phyloP scores from a whole-genome alignment of 2,113 vertebrate species.

The Fregata magnificens region DNA sequence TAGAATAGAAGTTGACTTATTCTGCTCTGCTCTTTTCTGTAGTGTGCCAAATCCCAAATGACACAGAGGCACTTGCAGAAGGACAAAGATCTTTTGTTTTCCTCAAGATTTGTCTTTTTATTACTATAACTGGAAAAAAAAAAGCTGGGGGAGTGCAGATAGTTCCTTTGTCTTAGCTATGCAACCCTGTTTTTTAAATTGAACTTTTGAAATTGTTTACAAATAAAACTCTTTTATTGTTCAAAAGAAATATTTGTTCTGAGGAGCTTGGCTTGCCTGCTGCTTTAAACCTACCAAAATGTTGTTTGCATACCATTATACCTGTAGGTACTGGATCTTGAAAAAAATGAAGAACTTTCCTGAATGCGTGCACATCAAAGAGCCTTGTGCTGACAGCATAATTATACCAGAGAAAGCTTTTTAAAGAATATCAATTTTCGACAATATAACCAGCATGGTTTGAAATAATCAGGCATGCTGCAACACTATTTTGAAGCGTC shows the following conservation, averaged over 20 bases:
- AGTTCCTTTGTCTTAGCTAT: background rate
- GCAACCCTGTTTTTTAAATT: background rate
- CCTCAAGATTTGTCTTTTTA: background rate
- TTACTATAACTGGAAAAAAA: background rate
- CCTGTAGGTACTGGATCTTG: background rate
- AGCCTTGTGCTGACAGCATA: constrained; percentile 44
- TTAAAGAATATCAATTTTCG: constrained; percentile 61
- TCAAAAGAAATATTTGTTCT: background rate
- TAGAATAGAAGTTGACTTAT: background rate
- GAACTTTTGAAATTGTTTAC: background rate
- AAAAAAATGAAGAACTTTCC: constrained; percentile 2
- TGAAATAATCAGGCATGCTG: constrained; percentile 6
- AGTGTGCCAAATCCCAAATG: background rate
- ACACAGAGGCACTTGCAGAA: background rate
- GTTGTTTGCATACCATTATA: background rate
- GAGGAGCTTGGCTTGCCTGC: background rate
- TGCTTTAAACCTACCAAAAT: background rate
- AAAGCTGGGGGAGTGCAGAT: too few species aligned
- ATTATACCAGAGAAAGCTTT: constrained; percentile 23
- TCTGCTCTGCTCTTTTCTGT: background rate
- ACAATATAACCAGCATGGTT: background rate
- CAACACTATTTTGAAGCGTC: constrained; percentile 12
- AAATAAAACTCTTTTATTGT: background rate
- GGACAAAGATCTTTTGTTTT: background rate
- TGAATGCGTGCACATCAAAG: background rate